Conservation (phyloP, 1,140 invertebrate species). For the Aphelenchoides fujianensis region DNA sequence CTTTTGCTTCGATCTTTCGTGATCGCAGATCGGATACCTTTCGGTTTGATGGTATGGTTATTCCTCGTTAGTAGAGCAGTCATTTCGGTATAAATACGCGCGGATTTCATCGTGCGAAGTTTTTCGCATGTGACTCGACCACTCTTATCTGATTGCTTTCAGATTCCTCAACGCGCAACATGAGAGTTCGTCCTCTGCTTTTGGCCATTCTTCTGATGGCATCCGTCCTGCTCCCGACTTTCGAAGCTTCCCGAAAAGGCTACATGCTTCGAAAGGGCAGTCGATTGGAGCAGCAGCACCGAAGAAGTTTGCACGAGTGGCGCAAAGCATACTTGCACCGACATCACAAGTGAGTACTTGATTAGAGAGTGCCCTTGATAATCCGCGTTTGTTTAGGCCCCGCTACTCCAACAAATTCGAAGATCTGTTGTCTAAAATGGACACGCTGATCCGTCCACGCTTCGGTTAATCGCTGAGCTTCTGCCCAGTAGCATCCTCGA, state of each 20-base stretch:
- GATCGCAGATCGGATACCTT: too few species aligned
- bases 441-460: conserved; percentile 14
- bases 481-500: too few species aligned
- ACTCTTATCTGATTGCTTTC: too few species aligned
- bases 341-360: background rate
- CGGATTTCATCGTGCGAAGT: too few species aligned
- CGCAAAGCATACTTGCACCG: background rate
- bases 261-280: conserved; percentile 26
- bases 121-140: too few species aligned
- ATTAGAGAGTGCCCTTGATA: too few species aligned
- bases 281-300: conserved; percentile 12
- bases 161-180: too few species aligned
- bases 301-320: conserved; percentile 17
- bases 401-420: conserved; percentile 10
- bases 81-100: too few species aligned
- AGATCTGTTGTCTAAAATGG: conserved; percentile 23
- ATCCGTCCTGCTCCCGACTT: conserved; percentile 8
- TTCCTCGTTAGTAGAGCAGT: too few species aligned
- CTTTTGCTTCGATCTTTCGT: too few species aligned
- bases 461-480: too few species aligned
- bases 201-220: conserved; percentile 11
- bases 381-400: background rate
- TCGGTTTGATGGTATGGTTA: too few species aligned
- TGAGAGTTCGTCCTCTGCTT: background rate
- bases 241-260: background rate